phyloP scores from a whole-genome alignment of 2,113 vertebrate species.

The Mesocricetus auratus region DNA sequence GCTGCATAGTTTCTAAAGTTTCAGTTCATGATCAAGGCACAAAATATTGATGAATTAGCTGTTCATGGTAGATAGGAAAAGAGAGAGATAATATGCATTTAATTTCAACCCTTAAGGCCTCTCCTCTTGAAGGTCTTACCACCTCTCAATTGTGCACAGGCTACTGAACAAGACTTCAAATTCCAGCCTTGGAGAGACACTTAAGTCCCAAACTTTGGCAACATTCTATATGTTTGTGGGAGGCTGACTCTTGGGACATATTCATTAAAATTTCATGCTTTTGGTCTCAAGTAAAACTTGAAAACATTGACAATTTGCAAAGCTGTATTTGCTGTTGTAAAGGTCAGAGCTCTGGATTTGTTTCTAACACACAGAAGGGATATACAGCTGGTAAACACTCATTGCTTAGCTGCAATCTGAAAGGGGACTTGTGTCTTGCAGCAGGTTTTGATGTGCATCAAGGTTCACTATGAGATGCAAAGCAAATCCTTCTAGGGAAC shows the following conservation, averaged over 20 bases:
- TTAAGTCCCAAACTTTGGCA: neutral
- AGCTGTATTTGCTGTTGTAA: neutral
- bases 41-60: neutral
- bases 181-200: neutral
- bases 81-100: neutral
- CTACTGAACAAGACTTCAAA: neutral
- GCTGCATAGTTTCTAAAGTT: neutral
- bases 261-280: constrained; percentile 24
- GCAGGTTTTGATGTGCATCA: constrained; percentile 75
- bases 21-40: neutral
- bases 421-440: neutral
- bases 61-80: neutral
- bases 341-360: neutral
- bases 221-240: neutral
- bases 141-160: neutral
- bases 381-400: neutral
- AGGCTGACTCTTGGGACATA: neutral
- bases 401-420: neutral
- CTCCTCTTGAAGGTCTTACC: neutral
- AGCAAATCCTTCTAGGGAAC: constrained; percentile 75
- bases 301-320: neutral
- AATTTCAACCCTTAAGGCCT: neutral
- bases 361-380: neutral
- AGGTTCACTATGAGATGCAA: constrained; percentile 68
- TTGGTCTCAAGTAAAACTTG: constrained; percentile 44